These are phyloP conservation scores for Craterocephalus amniculus DNA, from an alignment of 2,797 vertebrate species.

Conservation along the genomic window DNA sequence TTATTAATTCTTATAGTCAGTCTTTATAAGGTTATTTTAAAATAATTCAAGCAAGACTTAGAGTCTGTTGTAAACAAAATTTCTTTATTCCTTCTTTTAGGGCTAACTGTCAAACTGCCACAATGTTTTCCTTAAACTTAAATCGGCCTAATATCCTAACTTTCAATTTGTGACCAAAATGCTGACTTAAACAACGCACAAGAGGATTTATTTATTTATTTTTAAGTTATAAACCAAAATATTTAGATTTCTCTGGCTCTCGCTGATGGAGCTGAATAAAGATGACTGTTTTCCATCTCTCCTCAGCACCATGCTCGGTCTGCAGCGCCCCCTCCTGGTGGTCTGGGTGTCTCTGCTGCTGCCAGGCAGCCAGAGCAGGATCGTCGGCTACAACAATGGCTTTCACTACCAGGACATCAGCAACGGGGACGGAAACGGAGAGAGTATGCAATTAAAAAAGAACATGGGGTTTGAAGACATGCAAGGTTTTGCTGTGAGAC, in stretches of 20 bases:
- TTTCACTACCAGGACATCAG: slow-evolving; percentile 89
- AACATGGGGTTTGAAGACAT: background rate
- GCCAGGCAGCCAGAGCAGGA: slow-evolving; percentile 37
- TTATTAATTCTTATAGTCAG: background rate
- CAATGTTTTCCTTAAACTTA: background rate
- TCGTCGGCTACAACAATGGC: slow-evolving; percentile 83
- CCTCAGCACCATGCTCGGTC: slow-evolving; percentile 56
- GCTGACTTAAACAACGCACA: background rate
- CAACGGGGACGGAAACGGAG: slow-evolving; percentile 78
- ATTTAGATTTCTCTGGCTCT: background rate
- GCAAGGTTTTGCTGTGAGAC: slow-evolving; percentile 1
- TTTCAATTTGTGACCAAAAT: background rate
- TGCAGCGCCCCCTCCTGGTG: slow-evolving; percentile 76
- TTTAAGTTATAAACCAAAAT: background rate
- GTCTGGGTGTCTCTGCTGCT: slow-evolving; percentile 58
- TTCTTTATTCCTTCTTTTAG: background rate
- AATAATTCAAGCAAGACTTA: no score
- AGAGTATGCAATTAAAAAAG: slow-evolving; percentile 72
- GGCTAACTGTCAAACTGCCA: background rate
- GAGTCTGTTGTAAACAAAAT: no score
- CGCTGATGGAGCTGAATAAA: background rate
- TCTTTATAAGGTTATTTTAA: background rate
- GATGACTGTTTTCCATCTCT: background rate
- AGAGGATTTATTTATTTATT: no score
- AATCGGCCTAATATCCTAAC: background rate